These are phyloP conservation scores for Apocrypta bakeri DNA, from an alignment of 1,140 invertebrate genomes.

Conservation along the genomic window DNA sequence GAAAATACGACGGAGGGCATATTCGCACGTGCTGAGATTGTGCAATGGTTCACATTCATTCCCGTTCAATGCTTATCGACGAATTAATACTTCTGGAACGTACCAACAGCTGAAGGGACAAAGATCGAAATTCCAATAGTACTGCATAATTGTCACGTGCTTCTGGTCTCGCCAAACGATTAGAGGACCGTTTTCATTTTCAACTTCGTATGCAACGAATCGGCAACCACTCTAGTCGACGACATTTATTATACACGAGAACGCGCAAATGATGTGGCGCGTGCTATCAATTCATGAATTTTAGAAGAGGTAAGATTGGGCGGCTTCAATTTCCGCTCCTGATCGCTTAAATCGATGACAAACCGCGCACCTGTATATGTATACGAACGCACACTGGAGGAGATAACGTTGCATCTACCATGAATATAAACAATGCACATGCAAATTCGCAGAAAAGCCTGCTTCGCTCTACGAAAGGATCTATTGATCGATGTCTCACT, in stretches of 20 bases:
- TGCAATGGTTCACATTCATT: not conserved
- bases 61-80: not conserved
- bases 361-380: not conserved
- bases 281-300: slow-evolving; percentile 29
- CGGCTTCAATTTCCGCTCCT: slow-evolving; percentile 6
- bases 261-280: not conserved
- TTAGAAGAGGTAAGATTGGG: slow-evolving; percentile 24
- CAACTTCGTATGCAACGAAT: not conserved
- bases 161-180: too few species aligned
- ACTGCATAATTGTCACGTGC: not conserved
- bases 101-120: not conserved
- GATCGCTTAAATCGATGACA: slow-evolving; percentile 28
- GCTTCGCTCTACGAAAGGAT: not conserved
- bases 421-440: not conserved
- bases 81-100: not conserved
- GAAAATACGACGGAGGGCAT: not conserved
- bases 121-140: not conserved
- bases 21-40: not conserved
- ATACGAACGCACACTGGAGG: not conserved
- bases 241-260: not conserved
- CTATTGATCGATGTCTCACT: not conserved
- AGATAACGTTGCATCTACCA: not conserved
- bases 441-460: not conserved
- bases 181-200: not conserved
- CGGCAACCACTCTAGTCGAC: not conserved